Conservation (phyloP, 1,140 invertebrate genomes). For the Dysdera silvatica region DNA sequence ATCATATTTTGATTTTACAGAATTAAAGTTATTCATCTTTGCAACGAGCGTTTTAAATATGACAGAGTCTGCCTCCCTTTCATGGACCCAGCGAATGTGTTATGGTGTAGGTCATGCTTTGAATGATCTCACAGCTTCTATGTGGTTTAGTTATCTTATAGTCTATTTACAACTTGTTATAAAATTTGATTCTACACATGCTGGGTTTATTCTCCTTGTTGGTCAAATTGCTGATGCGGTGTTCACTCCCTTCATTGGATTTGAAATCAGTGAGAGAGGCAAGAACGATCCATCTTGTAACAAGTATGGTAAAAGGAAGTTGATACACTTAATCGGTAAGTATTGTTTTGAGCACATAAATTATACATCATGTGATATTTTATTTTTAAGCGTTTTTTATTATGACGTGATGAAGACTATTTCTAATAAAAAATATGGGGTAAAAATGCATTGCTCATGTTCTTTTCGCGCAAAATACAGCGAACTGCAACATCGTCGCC, state of each 20-base stretch:
- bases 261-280: slow-evolving; percentile 62
- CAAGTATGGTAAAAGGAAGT: slow-evolving; percentile 35
- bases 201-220: slow-evolving; percentile 69
- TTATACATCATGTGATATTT: no score
- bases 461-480: no score
- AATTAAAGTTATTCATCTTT: no score
- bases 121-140: slow-evolving; percentile 89
- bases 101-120: slow-evolving; percentile 78
- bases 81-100: slow-evolving; percentile 43
- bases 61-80: neutral
- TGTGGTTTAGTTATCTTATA: slow-evolving; percentile 96
- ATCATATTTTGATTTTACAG: no score
- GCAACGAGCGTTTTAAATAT: no score
- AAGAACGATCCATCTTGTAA: slow-evolving; percentile 51
- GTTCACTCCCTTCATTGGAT: slow-evolving; percentile 78
- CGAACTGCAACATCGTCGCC: no score
- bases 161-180: slow-evolving; percentile 85
- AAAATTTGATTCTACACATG: slow-evolving; percentile 60
- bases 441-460: no score
- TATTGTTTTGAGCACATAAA: no score
- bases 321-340: slow-evolving; percentile 35
- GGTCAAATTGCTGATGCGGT: slow-evolving; percentile 83
- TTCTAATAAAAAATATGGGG: no score
- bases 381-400: no score
- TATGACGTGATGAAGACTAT: no score